Evolutionary conservation across 2,113 vertebrate species (phyloP).

Genomic region (Syrmaticus mikado): DNA sequence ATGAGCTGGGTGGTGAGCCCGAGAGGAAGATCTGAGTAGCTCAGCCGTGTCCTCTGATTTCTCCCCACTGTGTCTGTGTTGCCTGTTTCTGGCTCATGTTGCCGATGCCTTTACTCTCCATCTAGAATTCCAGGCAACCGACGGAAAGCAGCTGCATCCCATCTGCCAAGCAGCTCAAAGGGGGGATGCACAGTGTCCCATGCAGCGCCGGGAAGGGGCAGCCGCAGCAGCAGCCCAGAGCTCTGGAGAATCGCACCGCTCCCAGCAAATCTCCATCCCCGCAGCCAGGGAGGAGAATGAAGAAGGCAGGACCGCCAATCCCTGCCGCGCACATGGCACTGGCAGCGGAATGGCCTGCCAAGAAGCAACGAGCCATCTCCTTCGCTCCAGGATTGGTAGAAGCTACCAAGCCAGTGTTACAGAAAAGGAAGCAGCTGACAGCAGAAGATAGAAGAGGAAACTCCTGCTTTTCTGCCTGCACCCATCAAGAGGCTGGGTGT

Average conservation of each 20-base stretch:
- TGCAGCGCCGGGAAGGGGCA: constrained; percentile 89
- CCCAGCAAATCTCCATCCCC: constrained; percentile 95
- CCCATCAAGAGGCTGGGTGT: background rate
- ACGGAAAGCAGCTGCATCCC: constrained; percentile 94
- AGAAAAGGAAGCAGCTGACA: too few relatives aligned
- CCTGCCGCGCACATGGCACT: constrained; percentile 94
- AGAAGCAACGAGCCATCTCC: too few relatives aligned
- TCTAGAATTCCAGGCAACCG: constrained; percentile 94
- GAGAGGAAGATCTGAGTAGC: constrained; percentile 99
- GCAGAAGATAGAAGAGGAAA: too few relatives aligned
- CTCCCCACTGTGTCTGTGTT: background rate
- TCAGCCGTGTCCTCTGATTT: constrained; percentile 31
- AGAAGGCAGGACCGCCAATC: constrained; percentile 96
- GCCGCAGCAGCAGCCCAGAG: constrained; percentile 84
- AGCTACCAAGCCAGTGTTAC: too few relatives aligned
- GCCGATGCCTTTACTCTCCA: background rate
- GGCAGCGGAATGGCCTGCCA: background rate
- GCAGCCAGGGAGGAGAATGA: constrained; percentile 97
- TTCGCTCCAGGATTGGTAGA: too few relatives aligned
- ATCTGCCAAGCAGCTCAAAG: constrained; percentile 93
- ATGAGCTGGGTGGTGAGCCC: constrained; percentile 94
- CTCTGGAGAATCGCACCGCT: constrained; percentile 94
- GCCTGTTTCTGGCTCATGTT: rapidly evolving
- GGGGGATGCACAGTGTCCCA: constrained; percentile 90
- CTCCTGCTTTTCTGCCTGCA: background rate